These are phyloP conservation scores for Dryobota labecula DNA, from an alignment of 2,888 invertebrate genomes.

Conservation along the genomic window DNA sequence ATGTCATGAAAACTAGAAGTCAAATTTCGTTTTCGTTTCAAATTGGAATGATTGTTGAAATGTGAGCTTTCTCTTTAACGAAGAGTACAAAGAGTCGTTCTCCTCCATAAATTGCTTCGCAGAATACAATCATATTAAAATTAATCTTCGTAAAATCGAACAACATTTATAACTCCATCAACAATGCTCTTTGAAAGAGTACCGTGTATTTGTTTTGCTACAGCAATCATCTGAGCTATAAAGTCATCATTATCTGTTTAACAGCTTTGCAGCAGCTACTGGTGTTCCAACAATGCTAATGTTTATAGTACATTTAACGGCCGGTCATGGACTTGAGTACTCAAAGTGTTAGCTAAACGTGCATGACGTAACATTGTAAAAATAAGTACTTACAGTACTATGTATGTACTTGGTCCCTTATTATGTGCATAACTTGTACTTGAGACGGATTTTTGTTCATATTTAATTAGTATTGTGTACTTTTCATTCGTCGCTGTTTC, in stretches of 20 bases:
- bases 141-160: not conserved
- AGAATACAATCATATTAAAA: not conserved
- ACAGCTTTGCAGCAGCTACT: conserved; percentile 27
- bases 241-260: conserved; percentile 25
- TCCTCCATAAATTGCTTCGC: not conserved
- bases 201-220: conserved; percentile 18
- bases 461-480: conserved; percentile 8
- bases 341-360: conserved; percentile 41
- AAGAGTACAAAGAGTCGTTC: not conserved
- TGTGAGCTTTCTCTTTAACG: not conserved
- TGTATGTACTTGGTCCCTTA: conserved; percentile 24
- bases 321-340: conserved; percentile 23
- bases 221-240: conserved; percentile 16
- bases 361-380: conserved; percentile 44
- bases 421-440: conserved; percentile 33
- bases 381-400: conserved; percentile 23
- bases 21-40: not conserved
- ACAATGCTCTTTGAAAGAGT: not conserved
- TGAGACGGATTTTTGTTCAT: conserved; percentile 11
- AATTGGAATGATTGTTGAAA: not conserved
- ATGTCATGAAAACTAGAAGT: conserved; percentile 17
- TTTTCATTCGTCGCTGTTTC: not conserved
- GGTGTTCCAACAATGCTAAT: conserved; percentile 32
- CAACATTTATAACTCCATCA: not conserved
- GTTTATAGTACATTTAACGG: conserved; percentile 45